These are phyloP conservation scores for Rhopilema esculentum DNA, from an alignment of 30 jellyfish, hydroid and myxozoan species.

Conservation along the genomic window DNA sequence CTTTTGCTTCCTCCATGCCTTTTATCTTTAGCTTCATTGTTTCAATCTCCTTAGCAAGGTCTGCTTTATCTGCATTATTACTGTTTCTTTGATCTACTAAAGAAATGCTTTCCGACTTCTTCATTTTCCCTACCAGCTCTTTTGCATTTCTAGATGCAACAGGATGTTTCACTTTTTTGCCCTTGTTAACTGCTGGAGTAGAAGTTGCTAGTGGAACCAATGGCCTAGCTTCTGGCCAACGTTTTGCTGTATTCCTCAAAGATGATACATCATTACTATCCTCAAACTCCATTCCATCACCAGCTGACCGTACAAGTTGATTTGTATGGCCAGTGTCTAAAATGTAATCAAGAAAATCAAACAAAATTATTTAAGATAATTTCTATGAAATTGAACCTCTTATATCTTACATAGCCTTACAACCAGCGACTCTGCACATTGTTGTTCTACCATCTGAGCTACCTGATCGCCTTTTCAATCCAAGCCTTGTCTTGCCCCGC, in stretches of 20 bases:
- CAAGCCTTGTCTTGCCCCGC: too few relatives aligned
- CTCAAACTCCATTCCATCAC: slow-evolving; percentile 75
- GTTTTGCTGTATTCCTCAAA: not conserved
- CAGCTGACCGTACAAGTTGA: slow-evolving; percentile 61
- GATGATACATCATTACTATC: not conserved
- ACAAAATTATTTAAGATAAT: not conserved
- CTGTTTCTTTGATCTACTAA: not conserved
- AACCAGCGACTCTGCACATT: too few relatives aligned
- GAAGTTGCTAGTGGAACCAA: slow-evolving; percentile 59
- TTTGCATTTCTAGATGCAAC: not conserved
- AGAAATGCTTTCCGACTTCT: not conserved
- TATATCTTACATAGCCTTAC: too few relatives aligned
- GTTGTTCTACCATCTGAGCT: too few relatives aligned
- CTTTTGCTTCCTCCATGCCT: slow-evolving; percentile 45
- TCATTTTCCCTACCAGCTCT: not conserved
- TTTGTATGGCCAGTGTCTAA: not conserved
- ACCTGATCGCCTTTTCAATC: too few relatives aligned
- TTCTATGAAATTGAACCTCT: not conserved
- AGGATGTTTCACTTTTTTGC: not conserved
- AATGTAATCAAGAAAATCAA: not conserved
- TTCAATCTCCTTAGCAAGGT: slow-evolving; percentile 29
- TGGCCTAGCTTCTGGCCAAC: slow-evolving; percentile 1
- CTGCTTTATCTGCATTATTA: not conserved
- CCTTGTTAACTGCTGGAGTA: slow-evolving; percentile 37
- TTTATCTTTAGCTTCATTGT: slow-evolving; percentile 46